Evolutionary conservation across 2,888 invertebrate genomes (phyloP).

Genomic region (Cynaeus angustus): DNA sequence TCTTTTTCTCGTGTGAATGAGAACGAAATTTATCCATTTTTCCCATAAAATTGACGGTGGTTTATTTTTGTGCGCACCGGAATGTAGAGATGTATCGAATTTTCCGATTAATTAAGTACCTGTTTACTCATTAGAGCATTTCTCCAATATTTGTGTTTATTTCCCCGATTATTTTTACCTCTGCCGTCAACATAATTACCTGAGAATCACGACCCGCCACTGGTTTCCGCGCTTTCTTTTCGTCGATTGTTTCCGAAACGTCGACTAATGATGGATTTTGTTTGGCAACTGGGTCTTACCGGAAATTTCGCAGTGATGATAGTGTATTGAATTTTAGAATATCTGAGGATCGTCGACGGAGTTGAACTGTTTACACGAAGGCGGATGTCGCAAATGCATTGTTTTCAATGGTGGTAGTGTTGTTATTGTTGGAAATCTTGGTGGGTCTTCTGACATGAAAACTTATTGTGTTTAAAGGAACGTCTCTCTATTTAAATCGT

Average conservation of each 20-base stretch:
- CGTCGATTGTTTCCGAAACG: constrained; percentile 2
- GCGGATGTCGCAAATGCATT: too few relatives aligned
- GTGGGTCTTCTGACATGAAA: background rate
- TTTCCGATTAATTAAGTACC: too few relatives aligned
- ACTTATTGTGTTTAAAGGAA: background rate
- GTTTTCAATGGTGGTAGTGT: background rate
- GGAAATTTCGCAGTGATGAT: constrained; percentile 16
- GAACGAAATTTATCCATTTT: too few relatives aligned
- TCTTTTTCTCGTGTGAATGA: too few relatives aligned
- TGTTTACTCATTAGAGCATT: too few relatives aligned
- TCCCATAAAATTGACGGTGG: too few relatives aligned
- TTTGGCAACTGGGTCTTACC: constrained; percentile 21
- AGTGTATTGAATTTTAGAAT: constrained; percentile 20
- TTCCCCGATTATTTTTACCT: too few relatives aligned
- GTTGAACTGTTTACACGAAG: background rate
- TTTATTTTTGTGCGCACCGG: too few relatives aligned
- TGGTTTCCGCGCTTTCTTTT: background rate
- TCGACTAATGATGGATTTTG: constrained; percentile 9
- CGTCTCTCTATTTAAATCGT: constrained; percentile 4
- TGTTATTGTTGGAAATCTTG: background rate
- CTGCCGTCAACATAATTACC: too few relatives aligned
- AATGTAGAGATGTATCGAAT: too few relatives aligned
- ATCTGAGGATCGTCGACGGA: constrained; percentile 11
- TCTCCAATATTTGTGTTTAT: too few relatives aligned
- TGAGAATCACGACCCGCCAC: background rate